Evolutionary conservation across 2,888 invertebrate genomes (phyloP).

Genomic region (Hedychridium roseum): DNA sequence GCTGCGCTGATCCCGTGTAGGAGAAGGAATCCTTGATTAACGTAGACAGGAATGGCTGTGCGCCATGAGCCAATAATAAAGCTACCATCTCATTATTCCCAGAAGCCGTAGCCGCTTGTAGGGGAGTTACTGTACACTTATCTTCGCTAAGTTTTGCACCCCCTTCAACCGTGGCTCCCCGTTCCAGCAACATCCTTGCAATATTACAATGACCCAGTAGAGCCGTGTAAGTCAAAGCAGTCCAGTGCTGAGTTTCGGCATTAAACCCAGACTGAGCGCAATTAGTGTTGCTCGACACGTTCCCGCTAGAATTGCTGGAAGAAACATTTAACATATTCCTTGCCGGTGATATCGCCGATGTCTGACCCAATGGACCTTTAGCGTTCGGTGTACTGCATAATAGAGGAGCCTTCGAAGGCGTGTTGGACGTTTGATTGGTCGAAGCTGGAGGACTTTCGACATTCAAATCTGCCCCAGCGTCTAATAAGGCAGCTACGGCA

Average conservation of each 20-base stretch:
- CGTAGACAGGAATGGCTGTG: conserved; percentile 87
- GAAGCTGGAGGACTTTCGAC: conserved; percentile 76
- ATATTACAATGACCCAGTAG: conserved; percentile 68
- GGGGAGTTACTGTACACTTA: conserved; percentile 85
- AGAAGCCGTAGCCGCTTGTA: conserved; percentile 86
- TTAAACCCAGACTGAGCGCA: conserved; percentile 45
- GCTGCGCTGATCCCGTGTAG: conserved; percentile 85
- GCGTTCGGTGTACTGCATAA: conserved; percentile 30
- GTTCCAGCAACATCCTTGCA: conserved; percentile 74
- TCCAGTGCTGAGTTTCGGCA: conserved; percentile 83
- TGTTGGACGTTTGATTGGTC: conserved; percentile 38
- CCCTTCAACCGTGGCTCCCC: conserved; percentile 86
- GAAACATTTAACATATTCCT: conserved; percentile 38
- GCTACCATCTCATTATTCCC: conserved; percentile 84
- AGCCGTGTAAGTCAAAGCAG: conserved; percentile 85
- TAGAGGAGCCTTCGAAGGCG: conserved; percentile 40
- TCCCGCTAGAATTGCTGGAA: conserved; percentile 44
- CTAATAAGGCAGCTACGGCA: conserved; percentile 75
- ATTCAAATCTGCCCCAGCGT: conserved; percentile 84
- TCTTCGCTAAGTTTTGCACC: conserved; percentile 85
- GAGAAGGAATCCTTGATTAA: conserved; percentile 84
- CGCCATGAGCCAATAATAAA: conserved; percentile 82
- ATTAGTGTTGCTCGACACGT: conserved; percentile 17
- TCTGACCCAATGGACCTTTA: conserved; percentile 34
- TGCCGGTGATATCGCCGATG: conserved; percentile 53